Conservation (phyloP, 2,113 vertebrate genomes). For the Oxygymnocypris stewartii region DNA sequence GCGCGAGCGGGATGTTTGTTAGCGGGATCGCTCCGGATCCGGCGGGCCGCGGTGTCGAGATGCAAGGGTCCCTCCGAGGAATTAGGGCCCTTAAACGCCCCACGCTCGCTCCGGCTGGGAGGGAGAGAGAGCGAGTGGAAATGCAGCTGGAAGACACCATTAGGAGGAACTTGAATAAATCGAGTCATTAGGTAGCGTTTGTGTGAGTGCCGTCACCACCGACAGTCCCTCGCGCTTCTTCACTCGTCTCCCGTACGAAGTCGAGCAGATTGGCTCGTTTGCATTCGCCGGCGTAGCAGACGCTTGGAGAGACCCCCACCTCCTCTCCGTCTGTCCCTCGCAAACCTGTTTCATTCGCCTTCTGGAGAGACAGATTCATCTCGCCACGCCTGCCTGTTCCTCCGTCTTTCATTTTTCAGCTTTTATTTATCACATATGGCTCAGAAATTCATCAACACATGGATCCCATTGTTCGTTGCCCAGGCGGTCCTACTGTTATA, state of each 20-base stretch:
- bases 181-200: slow-evolving; percentile 93
- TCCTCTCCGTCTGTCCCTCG: slow-evolving; percentile 46
- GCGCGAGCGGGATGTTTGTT: slow-evolving; percentile 28
- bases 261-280: slow-evolving; percentile 90
- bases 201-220: slow-evolving; percentile 88
- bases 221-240: slow-evolving; percentile 70
- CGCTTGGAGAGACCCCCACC: slow-evolving; percentile 76
- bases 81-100: slow-evolving; percentile 51
- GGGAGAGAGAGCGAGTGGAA: slow-evolving; percentile 60
- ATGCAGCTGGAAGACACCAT: slow-evolving; percentile 91
- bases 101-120: slow-evolving; percentile 48
- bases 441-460: slow-evolving; percentile 55
- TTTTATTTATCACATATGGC: slow-evolving; percentile 59
- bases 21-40: slow-evolving; percentile 37
- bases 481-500: slow-evolving; percentile 40
- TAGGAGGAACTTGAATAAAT: slow-evolving; percentile 87
- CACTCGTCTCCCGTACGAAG: slow-evolving; percentile 64
- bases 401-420: slow-evolving; percentile 52
- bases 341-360: slow-evolving; percentile 62
- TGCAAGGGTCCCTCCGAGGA: slow-evolving; percentile 51
- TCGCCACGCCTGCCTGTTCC: slow-evolving; percentile 57
- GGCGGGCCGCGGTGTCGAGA: slow-evolving; percentile 50
- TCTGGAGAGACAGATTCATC: slow-evolving; percentile 62
- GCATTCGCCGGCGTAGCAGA: slow-evolving; percentile 84
- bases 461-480: slow-evolving; percentile 43